Evolutionary conservation across 2,113 vertebrate species (phyloP).

Genomic region (Opisthocomus hoazin): DNA sequence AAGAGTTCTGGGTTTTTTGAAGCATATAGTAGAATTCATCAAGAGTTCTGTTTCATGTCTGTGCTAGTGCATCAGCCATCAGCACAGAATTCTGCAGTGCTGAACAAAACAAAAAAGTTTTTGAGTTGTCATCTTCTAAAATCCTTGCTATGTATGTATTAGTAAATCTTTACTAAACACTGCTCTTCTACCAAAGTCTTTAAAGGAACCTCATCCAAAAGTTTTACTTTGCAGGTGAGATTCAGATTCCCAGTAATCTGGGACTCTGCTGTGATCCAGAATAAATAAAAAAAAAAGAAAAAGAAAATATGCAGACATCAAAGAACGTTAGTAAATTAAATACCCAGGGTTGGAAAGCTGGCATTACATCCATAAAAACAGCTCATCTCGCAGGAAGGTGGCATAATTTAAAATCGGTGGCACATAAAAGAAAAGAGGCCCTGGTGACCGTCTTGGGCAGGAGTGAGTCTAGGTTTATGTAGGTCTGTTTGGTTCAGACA

Average conservation of each 20-base stretch:
- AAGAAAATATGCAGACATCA: background rate
- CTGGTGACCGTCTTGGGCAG: background rate
- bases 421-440: background rate
- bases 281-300: background rate
- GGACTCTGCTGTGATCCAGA: background rate
- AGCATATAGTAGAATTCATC: background rate
- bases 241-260: background rate
- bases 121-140: background rate
- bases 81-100: background rate
- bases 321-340: background rate
- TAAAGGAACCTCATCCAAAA: background rate
- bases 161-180: background rate
- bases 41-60: background rate
- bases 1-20: background rate
- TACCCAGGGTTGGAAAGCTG: background rate
- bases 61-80: background rate
- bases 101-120: background rate
- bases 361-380: background rate
- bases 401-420: background rate
- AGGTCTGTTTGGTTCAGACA: background rate
- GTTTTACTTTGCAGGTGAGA: background rate
- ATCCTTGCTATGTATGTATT: background rate
- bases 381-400: background rate
- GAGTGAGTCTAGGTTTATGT: background rate
- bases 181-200: background rate